These are phyloP conservation scores for Pluvialis apricaria DNA, from an alignment of 2,113 vertebrate species.

Conservation along the genomic window DNA sequence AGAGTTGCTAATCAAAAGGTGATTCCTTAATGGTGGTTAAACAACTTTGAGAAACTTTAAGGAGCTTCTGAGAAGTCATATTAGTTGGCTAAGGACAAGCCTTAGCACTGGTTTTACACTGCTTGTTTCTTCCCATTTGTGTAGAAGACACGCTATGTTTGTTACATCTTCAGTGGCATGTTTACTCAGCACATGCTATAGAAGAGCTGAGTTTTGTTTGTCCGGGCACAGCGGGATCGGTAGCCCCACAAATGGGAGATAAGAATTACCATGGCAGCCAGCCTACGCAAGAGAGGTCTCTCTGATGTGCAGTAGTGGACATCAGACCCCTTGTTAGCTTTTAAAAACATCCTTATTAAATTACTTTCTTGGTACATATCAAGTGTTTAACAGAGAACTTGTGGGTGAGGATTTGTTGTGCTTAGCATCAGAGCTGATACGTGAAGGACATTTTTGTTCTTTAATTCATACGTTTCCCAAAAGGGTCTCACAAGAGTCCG, in stretches of 20 bases:
- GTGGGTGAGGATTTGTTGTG: not conserved
- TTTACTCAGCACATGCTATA: not conserved
- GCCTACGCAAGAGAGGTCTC: not conserved
- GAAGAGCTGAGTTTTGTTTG: not conserved
- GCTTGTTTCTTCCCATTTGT: not conserved
- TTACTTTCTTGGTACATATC: not conserved
- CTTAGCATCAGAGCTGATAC: not conserved
- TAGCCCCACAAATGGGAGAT: not conserved
- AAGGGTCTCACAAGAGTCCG: rapidly evolving
- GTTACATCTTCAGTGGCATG: not conserved
- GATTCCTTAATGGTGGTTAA: not conserved
- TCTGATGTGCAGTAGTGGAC: not conserved
- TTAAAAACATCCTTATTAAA: not conserved
- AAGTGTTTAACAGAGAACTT: not conserved
- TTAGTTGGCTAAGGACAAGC: not conserved
- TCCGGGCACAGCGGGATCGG: not conserved
- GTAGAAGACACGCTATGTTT: not conserved
- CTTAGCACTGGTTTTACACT: not conserved
- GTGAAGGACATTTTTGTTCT: not conserved
- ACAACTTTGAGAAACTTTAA: not conserved
- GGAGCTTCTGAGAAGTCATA: not conserved
- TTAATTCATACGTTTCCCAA: not conserved
- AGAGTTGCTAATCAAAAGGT: not conserved
- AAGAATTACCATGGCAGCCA: not conserved
- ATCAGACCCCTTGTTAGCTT: not conserved